phyloP scores from a whole-genome alignment of 1,140 invertebrate species.

The Eurosta solidaginis region DNA sequence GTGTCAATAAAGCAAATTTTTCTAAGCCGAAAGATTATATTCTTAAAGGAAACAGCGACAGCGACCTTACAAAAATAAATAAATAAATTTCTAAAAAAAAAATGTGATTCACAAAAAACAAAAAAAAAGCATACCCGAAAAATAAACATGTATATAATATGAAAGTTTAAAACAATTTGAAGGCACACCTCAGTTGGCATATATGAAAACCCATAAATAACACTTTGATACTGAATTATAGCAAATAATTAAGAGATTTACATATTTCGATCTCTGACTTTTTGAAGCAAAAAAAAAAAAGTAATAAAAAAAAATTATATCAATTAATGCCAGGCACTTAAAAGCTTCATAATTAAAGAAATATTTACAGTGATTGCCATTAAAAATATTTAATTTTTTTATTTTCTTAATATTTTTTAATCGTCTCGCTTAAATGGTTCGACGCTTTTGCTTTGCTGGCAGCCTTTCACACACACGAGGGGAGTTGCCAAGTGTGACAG shows the following conservation, averaged over 20 bases:
- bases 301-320: too few species aligned
- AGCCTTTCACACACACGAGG: not conserved
- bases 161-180: too few species aligned
- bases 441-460: not conserved
- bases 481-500: not conserved
- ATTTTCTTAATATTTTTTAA: conserved; percentile 5
- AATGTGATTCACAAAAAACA: too few species aligned
- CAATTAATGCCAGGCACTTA: conserved; percentile 6
- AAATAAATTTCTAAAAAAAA: too few species aligned
- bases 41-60: too few species aligned
- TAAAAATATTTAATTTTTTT: not conserved
- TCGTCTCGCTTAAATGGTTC: not conserved
- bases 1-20: too few species aligned
- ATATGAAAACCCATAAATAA: not conserved
- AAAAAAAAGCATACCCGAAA: too few species aligned
- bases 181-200: too few species aligned
- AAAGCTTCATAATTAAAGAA: not conserved
- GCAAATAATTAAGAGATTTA: conserved; percentile 19
- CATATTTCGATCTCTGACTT: not conserved
- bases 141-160: too few species aligned
- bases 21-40: too few species aligned
- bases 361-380: not conserved
- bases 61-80: too few species aligned
- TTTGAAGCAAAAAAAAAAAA: not conserved
- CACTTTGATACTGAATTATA: conserved; percentile 11